Base-by-base conservation (phyloP, 1,140 invertebrate species). In the Heliothis virescens region DNA sequence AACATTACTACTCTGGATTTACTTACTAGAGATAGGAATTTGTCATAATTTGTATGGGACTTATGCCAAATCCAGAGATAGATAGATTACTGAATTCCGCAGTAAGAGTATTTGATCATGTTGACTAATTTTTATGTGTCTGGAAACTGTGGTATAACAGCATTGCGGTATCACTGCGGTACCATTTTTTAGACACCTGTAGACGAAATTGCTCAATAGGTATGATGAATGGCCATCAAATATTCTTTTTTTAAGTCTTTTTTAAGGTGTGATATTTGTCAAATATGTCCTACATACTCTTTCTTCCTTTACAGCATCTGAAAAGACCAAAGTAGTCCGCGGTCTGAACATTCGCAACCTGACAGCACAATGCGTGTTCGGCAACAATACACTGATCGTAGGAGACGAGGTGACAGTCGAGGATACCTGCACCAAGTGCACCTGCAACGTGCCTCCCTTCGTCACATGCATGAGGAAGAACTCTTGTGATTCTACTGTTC, bases 401-500 rank as follows among this genome's bases (percentile, higher is more conserved):
- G 94, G 94, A 9, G 95, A 95, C 72, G 89, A 92, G 76, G 85
- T 95, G 0, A 89, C 86, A 0, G 87, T 90, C 1, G 86, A 89
- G 3, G 92, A 95, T 26, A 83, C 86, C 5, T 95, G 95, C 75
- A 90, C 90, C 16, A 92, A 86, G 29, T 95, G 95, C 77, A 79
- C 83, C 0, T 95, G 95, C 72, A 79, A 84, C 0, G 88, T 95
- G 1, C 94, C 95, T 11, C 95, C 95, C 0, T 91, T 94, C 76
- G 89, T 95, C 0, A 86, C 90, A 5, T 95, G 95, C 62, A 84
- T 80, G 9, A 88, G 84, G 80, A 85, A 88, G 73, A 87, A 76
- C 16, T 53, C 63, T 15, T 90, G 89, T 77, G 77, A 85, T 52
- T 60, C 72, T 10, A 53, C 67, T n/a, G 34, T 47, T 16, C 62